Percentiles rank a stretch among this genome's conserved stretches.
Conservation (phyloP, 1,140 invertebrate genomes). For the Protaetia brevitarsis region DNA sequence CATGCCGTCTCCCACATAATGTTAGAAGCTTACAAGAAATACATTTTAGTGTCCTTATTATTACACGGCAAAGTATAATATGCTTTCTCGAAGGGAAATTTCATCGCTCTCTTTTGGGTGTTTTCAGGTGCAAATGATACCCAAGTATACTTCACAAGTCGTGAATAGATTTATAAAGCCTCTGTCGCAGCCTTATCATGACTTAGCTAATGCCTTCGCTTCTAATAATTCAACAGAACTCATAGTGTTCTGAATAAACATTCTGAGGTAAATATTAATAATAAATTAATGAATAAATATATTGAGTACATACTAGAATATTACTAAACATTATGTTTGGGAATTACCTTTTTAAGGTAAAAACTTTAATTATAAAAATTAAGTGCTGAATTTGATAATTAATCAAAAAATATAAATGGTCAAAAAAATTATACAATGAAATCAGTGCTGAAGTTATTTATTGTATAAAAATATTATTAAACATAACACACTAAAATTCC, state of each 20-base stretch:
- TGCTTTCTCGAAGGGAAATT: neutral
- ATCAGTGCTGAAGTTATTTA: too few species aligned
- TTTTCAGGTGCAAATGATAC: conserved; percentile 55
- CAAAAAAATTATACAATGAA: too few species aligned
- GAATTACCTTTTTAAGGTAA: neutral
- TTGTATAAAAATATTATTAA: too few species aligned
- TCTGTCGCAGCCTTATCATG: conserved; percentile 85
- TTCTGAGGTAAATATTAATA: conserved; percentile 54
- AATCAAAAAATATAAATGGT: too few species aligned
- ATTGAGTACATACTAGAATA: too few species aligned
- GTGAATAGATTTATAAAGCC: conserved; percentile 88
- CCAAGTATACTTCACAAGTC: conserved; percentile 90
- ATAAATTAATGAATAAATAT: too few species aligned
- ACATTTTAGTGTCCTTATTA: conserved; percentile 87
- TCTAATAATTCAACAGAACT: conserved; percentile 75
- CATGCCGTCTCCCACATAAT: conserved; percentile 94
- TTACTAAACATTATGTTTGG: neutral
- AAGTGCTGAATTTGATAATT: too few species aligned
- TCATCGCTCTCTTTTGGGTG: neutral
- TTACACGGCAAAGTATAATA: conserved; percentile 76
- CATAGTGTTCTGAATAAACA: conserved; percentile 71
- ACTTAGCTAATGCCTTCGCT: conserved; percentile 78
- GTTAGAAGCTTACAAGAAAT: conserved; percentile 96
- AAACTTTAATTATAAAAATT: too few species aligned
- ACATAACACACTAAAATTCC: too few species aligned